These are phyloP conservation scores for Drosophila planitibia DNA, from an alignment of 2,888 invertebrate genomes.

Conservation along the genomic window DNA sequence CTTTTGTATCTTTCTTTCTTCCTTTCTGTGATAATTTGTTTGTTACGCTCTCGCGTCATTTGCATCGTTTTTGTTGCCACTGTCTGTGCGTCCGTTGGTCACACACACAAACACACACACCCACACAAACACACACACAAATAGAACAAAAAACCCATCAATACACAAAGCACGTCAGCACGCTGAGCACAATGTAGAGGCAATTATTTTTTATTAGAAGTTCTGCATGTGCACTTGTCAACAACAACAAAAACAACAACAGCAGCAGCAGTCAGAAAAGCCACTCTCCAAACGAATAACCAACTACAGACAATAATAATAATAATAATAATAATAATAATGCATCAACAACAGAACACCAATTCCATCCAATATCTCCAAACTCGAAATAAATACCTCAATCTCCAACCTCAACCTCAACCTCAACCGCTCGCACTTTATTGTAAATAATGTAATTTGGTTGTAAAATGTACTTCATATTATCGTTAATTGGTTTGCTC, in stretches of 20 bases:
- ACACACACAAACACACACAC: slow-evolving; percentile 24
- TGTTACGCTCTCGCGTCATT: slow-evolving; percentile 66
- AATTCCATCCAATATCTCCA: slow-evolving; percentile 12
- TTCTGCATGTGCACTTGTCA: slow-evolving; percentile 67
- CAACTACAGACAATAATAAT: slow-evolving; percentile 2
- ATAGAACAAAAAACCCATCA: neutral
- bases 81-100: slow-evolving; percentile 51
- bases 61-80: slow-evolving; percentile 44
- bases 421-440: slow-evolving; percentile 56
- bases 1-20: slow-evolving; percentile 38
- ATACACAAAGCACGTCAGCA: slow-evolving; percentile 46
- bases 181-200: slow-evolving; percentile 56
- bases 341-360: slow-evolving; percentile 28
- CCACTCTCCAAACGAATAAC: slow-evolving; percentile 16
- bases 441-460: slow-evolving; percentile 67
- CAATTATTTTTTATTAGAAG: slow-evolving; percentile 43
- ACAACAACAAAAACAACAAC: slow-evolving; percentile 28
- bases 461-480: slow-evolving; percentile 48
- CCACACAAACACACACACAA: slow-evolving; percentile 24
- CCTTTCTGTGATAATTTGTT: slow-evolving; percentile 67
- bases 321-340: slow-evolving; percentile 5
- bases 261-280: slow-evolving; percentile 22
- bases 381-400: slow-evolving; percentile 3
- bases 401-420: slow-evolving; percentile 14
- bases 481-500: slow-evolving; percentile 50